Base-by-base conservation (phyloP, 2,888 invertebrate species). In the Stenolophus ochropezus region DNA sequence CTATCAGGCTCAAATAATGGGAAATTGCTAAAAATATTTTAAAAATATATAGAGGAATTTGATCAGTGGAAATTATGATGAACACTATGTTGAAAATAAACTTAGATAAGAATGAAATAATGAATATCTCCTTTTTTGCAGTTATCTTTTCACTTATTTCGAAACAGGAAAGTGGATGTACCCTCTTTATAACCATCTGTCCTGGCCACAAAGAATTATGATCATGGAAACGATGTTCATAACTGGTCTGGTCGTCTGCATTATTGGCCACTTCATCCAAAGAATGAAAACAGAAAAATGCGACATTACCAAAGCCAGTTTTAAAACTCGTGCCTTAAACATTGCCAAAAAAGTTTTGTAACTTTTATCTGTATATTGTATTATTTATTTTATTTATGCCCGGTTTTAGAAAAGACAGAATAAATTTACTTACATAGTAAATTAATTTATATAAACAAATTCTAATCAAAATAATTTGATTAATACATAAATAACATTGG, bases 131-230 rank as follows among this genome's bases (percentile, higher is more conserved):
- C 11, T 61, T 51, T 80, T 83, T 86, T 85, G 16, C 84, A 87
- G 87, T 25, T 83, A 86, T 16, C 79, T 86, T 21, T 84, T 83
- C 47, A 86, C 86, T 0, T 87, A 86, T 78, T 84, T 85, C 18
- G 82, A 85, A 78, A 85, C 84, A 14, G 86, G 86, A n/a, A 74
- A 84, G 18, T 87, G 87, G 87, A 83, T 87, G 4, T 87, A 87
- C 79, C 86, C 86, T 4, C 58, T 87, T 18, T 85, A 87, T 69
- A 83, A 83, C 6, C 80, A 84, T 11, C 71, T 87, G 11, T 82
- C 79, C 16, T 86, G 85, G 85, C 84, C 85, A 6, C 83, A 85
- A 74, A 83, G 83, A 69, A 71, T 83, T 14, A 49, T 47, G 5
- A 56, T 83, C 11, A 58, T 83, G 20, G 56, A 56, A 18, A 33